Base-by-base conservation (phyloP, 2,888 invertebrate species). In the Molorchus minor region DNA sequence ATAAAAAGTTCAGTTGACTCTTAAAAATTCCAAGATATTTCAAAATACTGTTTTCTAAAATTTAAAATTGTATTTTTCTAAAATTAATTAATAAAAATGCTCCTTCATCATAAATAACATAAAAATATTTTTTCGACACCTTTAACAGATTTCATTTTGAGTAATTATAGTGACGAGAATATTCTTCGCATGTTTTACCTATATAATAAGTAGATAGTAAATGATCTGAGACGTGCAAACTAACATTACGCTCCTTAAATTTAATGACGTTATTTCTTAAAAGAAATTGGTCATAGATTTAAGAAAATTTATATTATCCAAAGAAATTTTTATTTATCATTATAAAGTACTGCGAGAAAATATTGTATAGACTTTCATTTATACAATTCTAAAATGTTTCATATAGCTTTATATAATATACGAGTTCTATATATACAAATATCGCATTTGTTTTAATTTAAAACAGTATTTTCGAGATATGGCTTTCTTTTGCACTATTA, bases 381-480 rank as follows among this genome's bases (percentile, higher is more conserved):
- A 67, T 60, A 67, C 56, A 65, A 55, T 49, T 61, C 61, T 51
- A n/a, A 57, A 68, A 63, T 53, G 56, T 47, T 62, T 40, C 57
- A 44, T 64, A 61, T 47, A 62, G 52, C 56, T 43, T 47, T 59
- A 49, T 56, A 21, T 46, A 25, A 25, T 21, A 47, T 56, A 47
- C 56, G 56, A 46, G 45, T 44, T 61, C 52, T 67, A 70, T 68
- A n/a, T n/a, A 47, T 64, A 67, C 61, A 69, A 57, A 63, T 59
- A 61, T 61, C 66, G 64, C 56, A 33, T 63, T 58, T 70, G 72
- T 71, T 73, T 73, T 72, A 70, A 71, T 72, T 72, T 72, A 71
- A 72, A 73, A 73, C 71, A 69, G 47, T 61, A 54, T 33, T 53
- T 61, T 61, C 61, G 56, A 66, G 57, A 62, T 63, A 71, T 69